Conservation (phyloP, 2,113 vertebrate genomes). For the Telmatochromis brachygnathus region DNA sequence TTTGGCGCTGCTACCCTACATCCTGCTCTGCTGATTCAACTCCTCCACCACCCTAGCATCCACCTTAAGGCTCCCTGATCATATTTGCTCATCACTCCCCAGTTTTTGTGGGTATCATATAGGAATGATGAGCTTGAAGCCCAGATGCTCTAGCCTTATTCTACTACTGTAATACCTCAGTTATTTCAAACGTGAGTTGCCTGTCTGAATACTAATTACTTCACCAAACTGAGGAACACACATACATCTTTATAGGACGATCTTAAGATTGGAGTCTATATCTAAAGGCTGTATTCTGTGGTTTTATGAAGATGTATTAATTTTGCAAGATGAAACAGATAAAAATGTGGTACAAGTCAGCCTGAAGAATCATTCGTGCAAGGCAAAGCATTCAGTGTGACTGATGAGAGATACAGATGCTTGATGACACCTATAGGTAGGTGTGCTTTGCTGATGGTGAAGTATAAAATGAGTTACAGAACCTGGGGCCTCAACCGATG, state of each 20-base stretch:
- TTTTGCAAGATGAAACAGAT: neutral
- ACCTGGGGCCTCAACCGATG: slow-evolving; percentile 78
- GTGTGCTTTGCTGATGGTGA: neutral
- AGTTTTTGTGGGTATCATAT: neutral
- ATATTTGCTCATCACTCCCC: neutral
- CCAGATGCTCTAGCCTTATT: neutral
- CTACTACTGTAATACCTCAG: neutral
- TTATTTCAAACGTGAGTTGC: neutral
- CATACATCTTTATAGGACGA: neutral
- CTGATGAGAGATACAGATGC: neutral
- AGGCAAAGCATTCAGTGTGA: neutral
- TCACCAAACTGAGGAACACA: neutral
- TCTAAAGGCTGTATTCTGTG: neutral
- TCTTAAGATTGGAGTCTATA: neutral
- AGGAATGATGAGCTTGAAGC: neutral
- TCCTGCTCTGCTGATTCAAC: neutral
- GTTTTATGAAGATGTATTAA: neutral
- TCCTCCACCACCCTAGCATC: neutral
- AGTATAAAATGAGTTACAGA: neutral
- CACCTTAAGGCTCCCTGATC: neutral
- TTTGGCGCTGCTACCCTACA: neutral
- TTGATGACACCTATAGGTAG: neutral
- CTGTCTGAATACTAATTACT: neutral
- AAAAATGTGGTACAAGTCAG: neutral
- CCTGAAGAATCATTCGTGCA: neutral